phyloP scores from a whole-genome alignment of 92 coral and sea anemone genomes.

The Pocillopora grandis region DNA sequence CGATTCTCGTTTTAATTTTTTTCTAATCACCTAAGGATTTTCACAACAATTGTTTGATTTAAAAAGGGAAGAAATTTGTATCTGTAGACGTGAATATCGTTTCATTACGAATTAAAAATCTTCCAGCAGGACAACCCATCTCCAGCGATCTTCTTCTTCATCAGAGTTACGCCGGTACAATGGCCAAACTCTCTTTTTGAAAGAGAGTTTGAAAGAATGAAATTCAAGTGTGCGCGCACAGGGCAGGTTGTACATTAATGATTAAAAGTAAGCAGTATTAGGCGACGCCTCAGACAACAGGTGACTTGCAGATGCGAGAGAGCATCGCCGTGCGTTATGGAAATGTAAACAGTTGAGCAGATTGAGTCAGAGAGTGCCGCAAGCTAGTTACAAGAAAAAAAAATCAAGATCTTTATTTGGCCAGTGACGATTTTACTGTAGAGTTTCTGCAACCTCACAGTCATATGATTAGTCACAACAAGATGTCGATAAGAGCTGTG shows the following conservation, averaged over 20 bases:
- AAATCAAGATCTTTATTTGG: not conserved
- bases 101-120: no score
- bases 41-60: no score
- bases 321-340: conserved; percentile 17
- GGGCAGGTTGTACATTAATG: conserved; percentile 14
- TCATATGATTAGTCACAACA: not conserved
- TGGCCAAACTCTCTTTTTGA: no score
- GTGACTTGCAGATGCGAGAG: not conserved
- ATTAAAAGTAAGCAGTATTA: not conserved
- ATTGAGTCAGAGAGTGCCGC: not conserved
- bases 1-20: no score
- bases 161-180: no score
- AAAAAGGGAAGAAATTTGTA: no score
- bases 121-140: no score
- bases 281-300: conserved; percentile 25
- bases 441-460: not conserved
- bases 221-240: not conserved
- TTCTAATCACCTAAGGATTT: no score
- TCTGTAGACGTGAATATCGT: no score
- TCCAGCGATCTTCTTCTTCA: no score
- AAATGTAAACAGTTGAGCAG: not conserved
- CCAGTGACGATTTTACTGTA: not conserved
- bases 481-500: conserved; percentile 2
- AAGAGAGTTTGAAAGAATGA: no score
- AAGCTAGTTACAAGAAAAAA: not conserved